Evolutionary conservation across 2,888 invertebrate genomes (phyloP).

Genomic region (Nebria brevicollis): DNA sequence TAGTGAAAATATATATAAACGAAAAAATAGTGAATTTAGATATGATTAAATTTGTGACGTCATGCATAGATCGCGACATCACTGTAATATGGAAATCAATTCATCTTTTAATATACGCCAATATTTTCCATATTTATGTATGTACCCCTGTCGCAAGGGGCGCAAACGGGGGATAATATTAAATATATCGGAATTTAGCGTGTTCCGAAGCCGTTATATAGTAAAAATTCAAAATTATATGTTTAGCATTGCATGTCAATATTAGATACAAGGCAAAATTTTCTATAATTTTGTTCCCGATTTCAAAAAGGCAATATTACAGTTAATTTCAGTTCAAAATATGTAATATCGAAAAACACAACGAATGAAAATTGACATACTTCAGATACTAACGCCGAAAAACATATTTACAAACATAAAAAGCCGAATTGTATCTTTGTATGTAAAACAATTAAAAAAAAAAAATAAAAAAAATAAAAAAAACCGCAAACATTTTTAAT

Average conservation of each 20-base stretch:
- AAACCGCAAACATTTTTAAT: neutral
- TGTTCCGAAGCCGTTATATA: constrained; percentile 56
- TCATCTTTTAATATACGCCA: neutral
- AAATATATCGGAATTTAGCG: constrained; percentile 54
- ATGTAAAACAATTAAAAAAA: too few species aligned
- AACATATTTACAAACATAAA: too few species aligned
- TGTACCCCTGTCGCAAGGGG: constrained; percentile 8
- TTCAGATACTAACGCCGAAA: too few species aligned
- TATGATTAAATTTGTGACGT: neutral
- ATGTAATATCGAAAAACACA: neutral
- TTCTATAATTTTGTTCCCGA: constrained; percentile 1
- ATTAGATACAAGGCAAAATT: constrained; percentile 44
- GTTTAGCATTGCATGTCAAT: constrained; percentile 60
- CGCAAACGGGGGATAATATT: constrained; percentile 21
- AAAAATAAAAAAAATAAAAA: neutral
- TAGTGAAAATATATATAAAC: too few species aligned
- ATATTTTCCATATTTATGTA: constrained; percentile 7
- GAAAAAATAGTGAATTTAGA: too few species aligned
- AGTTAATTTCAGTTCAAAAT: neutral
- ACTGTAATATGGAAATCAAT: neutral
- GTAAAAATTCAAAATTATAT: constrained; percentile 60
- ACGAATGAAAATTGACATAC: neutral
- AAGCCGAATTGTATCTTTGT: too few species aligned
- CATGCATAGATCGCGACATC: neutral
- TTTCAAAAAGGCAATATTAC: neutral